Base-by-base conservation (phyloP, 2,888 invertebrate species). In the Schrankia costaestrigalis region DNA sequence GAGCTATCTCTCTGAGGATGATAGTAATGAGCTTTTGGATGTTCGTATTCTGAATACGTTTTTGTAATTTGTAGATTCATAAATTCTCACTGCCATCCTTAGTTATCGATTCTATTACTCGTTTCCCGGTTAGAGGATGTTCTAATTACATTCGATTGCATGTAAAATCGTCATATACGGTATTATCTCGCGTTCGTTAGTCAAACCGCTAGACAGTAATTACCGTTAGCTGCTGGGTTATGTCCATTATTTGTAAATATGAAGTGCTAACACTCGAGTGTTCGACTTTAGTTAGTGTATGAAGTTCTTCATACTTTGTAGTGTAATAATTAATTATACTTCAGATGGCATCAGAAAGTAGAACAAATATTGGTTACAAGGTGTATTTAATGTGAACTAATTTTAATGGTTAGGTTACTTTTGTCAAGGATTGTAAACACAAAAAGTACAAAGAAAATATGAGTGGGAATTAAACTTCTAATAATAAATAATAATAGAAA, bases 381-480 rank as follows among this genome's bases (percentile, higher is more conserved):
- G 67, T 73, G 69, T 77, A 72, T 72, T 70, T 64, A 67, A 74
- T 71, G 69, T 72, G 63, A 66, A 64, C 62, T 71, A 67, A 67
- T 71, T 66, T 71, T 71, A 74, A 74, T 49, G 51, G 67, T 74
- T 75, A 79, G 73, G 70, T 78, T 76, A 77, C 68, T 72, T 71
- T 71, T 71, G 63, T 62, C 67, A 63, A 60, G 70, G 63, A 71
- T 68, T 66, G 71, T 74, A 71, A 78, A 74, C 67, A 71, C 65
- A 73, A 78, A 58, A 79, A 83, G 83, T 83, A 83, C 83, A 83
- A 83, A 83, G 74, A 66, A 68, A 68, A 71, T 66, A 63, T 70
- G 71, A 71, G 59, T 69, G 76, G 65, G 59, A 64, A 67, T 63
- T 62, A 64, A 60, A 63, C 56, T 43, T 60, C 56, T 64, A 52